Evolutionary conservation across 2,888 invertebrate species (phyloP).

Genomic region (Idaea biselata): DNA sequence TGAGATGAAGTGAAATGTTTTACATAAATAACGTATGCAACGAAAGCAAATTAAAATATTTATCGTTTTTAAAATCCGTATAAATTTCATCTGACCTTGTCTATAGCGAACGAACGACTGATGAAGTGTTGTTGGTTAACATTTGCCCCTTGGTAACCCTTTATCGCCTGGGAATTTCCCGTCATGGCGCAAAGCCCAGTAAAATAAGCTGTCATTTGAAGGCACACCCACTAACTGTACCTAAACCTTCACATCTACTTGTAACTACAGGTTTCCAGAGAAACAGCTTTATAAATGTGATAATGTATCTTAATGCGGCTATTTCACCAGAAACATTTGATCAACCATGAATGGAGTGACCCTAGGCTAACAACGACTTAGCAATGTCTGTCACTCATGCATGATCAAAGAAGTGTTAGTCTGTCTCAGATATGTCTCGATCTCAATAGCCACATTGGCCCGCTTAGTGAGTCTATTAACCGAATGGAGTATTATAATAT

Average conservation of each 20-base stretch:
- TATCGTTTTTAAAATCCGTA: neutral
- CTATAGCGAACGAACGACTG: neutral
- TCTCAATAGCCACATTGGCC: conserved; percentile 48
- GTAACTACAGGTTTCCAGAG: conserved; percentile 36
- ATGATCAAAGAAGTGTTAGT: conserved; percentile 50
- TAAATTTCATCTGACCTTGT: neutral
- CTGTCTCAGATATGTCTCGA: conserved; percentile 43
- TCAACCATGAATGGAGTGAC: conserved; percentile 45
- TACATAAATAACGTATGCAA: conserved; percentile 6
- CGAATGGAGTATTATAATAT: conserved; percentile 9
- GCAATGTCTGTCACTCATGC: conserved; percentile 56
- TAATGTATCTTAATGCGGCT: conserved; percentile 45
- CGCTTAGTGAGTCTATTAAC: conserved; percentile 39
- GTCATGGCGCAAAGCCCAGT: neutral
- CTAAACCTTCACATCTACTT: conserved; percentile 31
- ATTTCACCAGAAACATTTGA: conserved; percentile 54
- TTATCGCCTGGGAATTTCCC: neutral
- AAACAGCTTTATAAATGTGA: conserved; percentile 37
- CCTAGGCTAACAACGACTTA: conserved; percentile 40
- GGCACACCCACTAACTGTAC: conserved; percentile 34
- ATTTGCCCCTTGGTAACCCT: neutral
- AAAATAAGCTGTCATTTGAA: conserved; percentile 28
- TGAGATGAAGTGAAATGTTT: conserved; percentile 17
- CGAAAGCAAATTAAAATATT: neutral
- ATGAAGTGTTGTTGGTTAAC: neutral